These are phyloP conservation scores for Drosophila nigrodunni DNA, from an alignment of 1,140 invertebrate species.

Conservation along the genomic window DNA sequence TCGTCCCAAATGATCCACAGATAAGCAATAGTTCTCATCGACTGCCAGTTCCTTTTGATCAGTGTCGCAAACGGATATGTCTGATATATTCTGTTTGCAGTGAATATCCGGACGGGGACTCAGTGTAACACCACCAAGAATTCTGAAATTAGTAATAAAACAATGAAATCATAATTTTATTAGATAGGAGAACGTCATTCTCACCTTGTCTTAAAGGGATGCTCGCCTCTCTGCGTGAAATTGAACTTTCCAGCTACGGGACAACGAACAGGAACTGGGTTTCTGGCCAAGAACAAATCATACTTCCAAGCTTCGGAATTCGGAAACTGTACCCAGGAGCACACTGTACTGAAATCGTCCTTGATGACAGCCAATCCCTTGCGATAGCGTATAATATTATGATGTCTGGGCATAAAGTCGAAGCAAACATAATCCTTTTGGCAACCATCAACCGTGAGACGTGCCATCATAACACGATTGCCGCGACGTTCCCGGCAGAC, in stretches of 20 bases:
- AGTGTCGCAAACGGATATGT: slow-evolving; percentile 96
- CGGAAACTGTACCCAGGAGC: slow-evolving; percentile 96
- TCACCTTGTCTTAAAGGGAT: slow-evolving; percentile 92
- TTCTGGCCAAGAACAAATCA: slow-evolving; percentile 94
- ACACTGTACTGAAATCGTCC: slow-evolving; percentile 95
- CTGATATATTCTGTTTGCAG: slow-evolving; percentile 97
- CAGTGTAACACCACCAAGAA: slow-evolving; percentile 96
- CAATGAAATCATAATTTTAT: background rate
- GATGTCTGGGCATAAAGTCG: slow-evolving; percentile 97
- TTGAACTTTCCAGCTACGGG: slow-evolving; percentile 98
- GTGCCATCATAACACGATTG: slow-evolving; percentile 96
- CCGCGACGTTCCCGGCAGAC: slow-evolving; percentile 96
- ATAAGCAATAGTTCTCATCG: slow-evolving; percentile 97
- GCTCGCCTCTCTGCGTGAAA: slow-evolving; percentile 95
- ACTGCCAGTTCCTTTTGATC: slow-evolving; percentile 97
- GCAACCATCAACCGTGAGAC: slow-evolving; percentile 98
- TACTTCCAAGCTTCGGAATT: slow-evolving; percentile 95
- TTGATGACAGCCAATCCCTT: slow-evolving; percentile 95
- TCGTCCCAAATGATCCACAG: slow-evolving; percentile 96
- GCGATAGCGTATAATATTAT: slow-evolving; percentile 96
- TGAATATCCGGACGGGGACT: slow-evolving; percentile 96
- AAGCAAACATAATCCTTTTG: slow-evolving; percentile 99
- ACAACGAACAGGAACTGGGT: slow-evolving; percentile 96
- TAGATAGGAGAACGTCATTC: background rate
- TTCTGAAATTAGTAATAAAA: slow-evolving; percentile 85